Base-by-base conservation (phyloP, 2,797 vertebrate genomes). In the Oreortyx pictus region DNA sequence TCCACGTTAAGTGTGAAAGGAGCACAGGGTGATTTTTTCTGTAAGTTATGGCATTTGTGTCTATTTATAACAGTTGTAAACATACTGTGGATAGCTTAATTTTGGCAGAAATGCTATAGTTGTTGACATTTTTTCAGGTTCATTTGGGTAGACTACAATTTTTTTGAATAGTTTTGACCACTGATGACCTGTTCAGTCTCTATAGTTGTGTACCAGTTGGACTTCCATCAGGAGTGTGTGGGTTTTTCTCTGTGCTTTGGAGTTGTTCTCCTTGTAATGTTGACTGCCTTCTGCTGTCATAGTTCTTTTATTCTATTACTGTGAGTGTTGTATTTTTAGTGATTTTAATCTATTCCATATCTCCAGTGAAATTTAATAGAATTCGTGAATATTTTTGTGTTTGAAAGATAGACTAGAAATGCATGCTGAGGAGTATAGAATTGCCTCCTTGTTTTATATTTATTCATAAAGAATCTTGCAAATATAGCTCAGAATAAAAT, bases 51-150 rank as follows among this genome's bases (percentile, higher is more conserved):
- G 67, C 90, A 92, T 96, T 97, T 97, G 75, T 96, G 90, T 96
- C 93, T 97, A 93, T 96, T 96, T 97, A 93, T 39, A 97, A 94
- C 93, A 96, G 94, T 96, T 97, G 86, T 96, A 97, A 97, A 97
- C 97, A 96, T 97, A 96, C 86, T 92, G 75, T 14, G 15, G 24
- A 29, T 66, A 52, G 20, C 17, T 82, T n/a, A 46, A 3, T 7
- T 86, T 64, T 64, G 11, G 18, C 11, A 46, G 39, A 73, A 72
- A 39, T 37, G 17, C 7, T 91, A 2, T 31, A 54, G 12, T 8
- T 80, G 15, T 22, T 78, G 82, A 39, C 23, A 59, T 33, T 72
- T 70, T 90, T 87, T 44, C 59, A 6, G 10, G 7, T 65, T 7
- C 52, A 6, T 52, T 27, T 14, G 6, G 24, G 31, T 25, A 67